Evolutionary conservation across 2,888 invertebrate genomes (phyloP), one percentile per base, ranked within the genome.

Genomic region (Epinotia ramella): DNA sequence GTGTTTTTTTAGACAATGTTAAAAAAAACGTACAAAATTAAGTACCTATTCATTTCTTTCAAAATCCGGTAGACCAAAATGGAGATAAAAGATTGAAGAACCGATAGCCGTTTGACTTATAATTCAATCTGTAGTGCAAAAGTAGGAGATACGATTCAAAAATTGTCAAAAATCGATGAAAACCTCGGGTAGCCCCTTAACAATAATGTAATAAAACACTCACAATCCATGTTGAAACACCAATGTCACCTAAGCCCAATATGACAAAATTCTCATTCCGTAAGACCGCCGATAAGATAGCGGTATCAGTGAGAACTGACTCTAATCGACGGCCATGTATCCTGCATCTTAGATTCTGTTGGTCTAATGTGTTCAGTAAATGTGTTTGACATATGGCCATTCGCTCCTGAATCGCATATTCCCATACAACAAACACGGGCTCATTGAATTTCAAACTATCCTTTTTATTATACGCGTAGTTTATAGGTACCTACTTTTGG

Each of bases 251-350:
- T 80, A 80, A 82, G 82, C 80, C 80, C 78, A 80, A 80, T 80
- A 84, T 85, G 83, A 84, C 84, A 79, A 87, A 86, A 81, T 82
- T 83, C 80, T 84, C 84, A 83, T 84, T 83, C 79, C 80, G 84
- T 87, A 83, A 84, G 82, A 83, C 80, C 73, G 76, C 79, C 82
- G 90, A 90, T 90, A 90, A 90, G 90, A 89, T 89, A 86, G 74
- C 77, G 80, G 81, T 82, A 83, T 81, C 82, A 81, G 80, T 82
- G 75, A 77, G 80, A 79, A 81, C 82, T 84, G 80, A 81, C 80
- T 82, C 28, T 78, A 77, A 78, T 78, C 78, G 76, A 46, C 40
- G 46, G 5, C 20, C 12, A 44, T 44, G 40, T 62, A 49, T 69
- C 44, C 24, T 16, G 1, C 13, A 12, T 9, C 28, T n/a, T 20